Conservation (phyloP, 2,797 vertebrate species). For the Borostomias antarcticus region DNA sequence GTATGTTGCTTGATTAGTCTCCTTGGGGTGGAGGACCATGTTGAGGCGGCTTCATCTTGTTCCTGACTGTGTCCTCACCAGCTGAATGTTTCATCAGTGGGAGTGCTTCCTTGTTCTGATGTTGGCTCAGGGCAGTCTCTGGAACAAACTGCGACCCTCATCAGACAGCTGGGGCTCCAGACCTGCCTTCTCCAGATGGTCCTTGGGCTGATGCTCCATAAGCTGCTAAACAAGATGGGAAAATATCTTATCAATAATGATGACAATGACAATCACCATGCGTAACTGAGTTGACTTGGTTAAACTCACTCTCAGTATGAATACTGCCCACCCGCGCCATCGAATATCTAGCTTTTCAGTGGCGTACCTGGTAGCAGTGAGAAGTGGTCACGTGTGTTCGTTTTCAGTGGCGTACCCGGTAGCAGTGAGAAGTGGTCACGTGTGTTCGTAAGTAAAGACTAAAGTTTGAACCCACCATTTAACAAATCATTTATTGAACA, state of each 20-base stretch:
- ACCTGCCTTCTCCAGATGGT: constrained; percentile 10
- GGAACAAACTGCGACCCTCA: constrained; percentile 34
- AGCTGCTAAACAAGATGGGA: constrained; percentile 26
- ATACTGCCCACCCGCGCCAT: no score
- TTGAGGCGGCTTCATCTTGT: constrained; percentile 45
- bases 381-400: no score
- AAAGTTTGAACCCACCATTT: no score
- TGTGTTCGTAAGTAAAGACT: no score
- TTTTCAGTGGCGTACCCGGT: no score
- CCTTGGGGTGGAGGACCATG: constrained; percentile 40
- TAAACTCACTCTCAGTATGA: no score
- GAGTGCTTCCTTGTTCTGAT: constrained; percentile 44
- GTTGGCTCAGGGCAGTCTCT: constrained; percentile 39
- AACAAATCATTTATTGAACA: no score
- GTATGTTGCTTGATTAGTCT: constrained; percentile 37
- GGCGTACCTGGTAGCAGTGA: no score
- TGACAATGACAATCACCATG: constrained; percentile 21
- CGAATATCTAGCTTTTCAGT: no score
- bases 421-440: no score
- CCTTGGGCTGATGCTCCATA: constrained; percentile 24
- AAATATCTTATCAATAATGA: constrained; percentile 16
- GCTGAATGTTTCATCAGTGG: constrained; percentile 46
- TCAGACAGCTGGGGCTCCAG: constrained; percentile 44
- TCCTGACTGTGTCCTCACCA: constrained; percentile 46
- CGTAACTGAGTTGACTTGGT: no score